Conservation (phyloP, 2,113 vertebrate genomes). For the Lepus americanus region DNA sequence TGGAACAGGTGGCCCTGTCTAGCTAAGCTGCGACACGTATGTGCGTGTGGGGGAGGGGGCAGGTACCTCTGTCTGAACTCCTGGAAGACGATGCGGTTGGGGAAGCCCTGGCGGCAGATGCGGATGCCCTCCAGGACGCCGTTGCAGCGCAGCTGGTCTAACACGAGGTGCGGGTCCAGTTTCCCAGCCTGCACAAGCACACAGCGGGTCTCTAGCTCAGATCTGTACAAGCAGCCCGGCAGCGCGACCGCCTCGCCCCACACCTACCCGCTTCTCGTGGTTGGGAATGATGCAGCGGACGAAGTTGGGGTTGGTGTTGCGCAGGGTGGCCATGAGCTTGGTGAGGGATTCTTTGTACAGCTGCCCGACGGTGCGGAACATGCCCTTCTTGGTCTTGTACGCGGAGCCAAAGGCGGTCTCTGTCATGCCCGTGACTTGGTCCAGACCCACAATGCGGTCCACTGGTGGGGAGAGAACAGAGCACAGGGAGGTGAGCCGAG, state of each 20-base stretch:
- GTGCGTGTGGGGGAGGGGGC: not conserved
- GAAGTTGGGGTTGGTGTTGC: conserved; percentile 99
- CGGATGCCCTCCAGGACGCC: conserved; percentile 98
- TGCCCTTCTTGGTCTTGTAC: conserved; percentile 98
- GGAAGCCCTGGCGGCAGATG: conserved; percentile 98
- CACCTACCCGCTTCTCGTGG: conserved; percentile 96
- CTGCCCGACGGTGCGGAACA: conserved; percentile 97
- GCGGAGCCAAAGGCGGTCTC: conserved; percentile 97
- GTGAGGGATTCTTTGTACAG: conserved; percentile 98
- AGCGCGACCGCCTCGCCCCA: fast-evolving
- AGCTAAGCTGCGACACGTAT: no score
- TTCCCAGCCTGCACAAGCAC: conserved; percentile 93
- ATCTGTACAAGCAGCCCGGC: fast-evolving
- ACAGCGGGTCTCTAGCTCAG: conserved; percentile 9
- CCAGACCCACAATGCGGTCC: conserved; percentile 98
- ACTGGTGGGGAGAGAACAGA: conserved; percentile 87
- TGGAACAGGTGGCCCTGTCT: no score
- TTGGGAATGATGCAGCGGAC: conserved; percentile 99
- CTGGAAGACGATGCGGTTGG: conserved; percentile 99
- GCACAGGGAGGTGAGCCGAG: not conserved
- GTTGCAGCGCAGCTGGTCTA: conserved; percentile 98
- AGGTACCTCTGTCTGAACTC: conserved; percentile 98
- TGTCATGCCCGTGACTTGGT: conserved; percentile 98
- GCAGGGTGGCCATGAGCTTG: conserved; percentile 97
- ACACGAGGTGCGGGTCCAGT: conserved; percentile 96